Conservation (phyloP, 2,797 vertebrate genomes). For the Betta splendens region DNA sequence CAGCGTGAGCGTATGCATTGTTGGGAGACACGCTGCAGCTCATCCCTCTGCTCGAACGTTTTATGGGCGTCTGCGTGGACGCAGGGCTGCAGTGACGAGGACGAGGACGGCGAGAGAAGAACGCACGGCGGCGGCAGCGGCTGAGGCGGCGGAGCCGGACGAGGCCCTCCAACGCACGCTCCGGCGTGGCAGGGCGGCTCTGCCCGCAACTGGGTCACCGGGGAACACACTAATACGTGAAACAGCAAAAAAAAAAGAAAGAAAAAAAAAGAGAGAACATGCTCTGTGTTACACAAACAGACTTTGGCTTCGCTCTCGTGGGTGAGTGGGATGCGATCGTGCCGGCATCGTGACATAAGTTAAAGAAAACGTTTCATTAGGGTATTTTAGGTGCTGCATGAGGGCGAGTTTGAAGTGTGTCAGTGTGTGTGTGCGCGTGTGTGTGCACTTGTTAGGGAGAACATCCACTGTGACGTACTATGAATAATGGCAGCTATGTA, state of each 20-base stretch:
- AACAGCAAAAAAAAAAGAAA: conserved; percentile 64
- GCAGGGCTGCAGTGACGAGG: conserved; percentile 69
- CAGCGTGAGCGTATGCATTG: conserved; percentile 43
- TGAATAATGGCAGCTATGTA: conserved; percentile 60
- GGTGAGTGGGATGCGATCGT: conserved; percentile 45
- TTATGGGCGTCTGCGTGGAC: conserved; percentile 74
- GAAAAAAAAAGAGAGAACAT: conserved; percentile 23
- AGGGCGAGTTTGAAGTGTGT: conserved; percentile 38
- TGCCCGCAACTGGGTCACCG: conserved; percentile 80
- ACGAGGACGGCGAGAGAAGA: conserved; percentile 52
- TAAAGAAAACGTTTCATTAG: conserved; percentile 36
- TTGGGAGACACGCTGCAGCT: conserved; percentile 66
- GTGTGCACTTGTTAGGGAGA: conserved; percentile 47
- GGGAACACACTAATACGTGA: conserved; percentile 69
- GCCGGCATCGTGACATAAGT: conserved; percentile 47
- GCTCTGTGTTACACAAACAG: conserved; percentile 32
- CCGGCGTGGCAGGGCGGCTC: conserved; percentile 53
- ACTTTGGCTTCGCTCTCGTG: conserved; percentile 27
- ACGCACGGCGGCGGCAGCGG: conserved; percentile 29
- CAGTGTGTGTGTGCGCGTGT: conserved; percentile 23
- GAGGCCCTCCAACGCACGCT: conserved; percentile 44
- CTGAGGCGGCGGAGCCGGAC: conserved; percentile 35
- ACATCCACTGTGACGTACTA: conserved; percentile 62
- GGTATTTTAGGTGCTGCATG: conserved; percentile 44
- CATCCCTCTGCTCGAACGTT: conserved; percentile 70